Evolutionary conservation across 2,888 invertebrate species (phyloP).

Genomic region (Alitta virens): DNA sequence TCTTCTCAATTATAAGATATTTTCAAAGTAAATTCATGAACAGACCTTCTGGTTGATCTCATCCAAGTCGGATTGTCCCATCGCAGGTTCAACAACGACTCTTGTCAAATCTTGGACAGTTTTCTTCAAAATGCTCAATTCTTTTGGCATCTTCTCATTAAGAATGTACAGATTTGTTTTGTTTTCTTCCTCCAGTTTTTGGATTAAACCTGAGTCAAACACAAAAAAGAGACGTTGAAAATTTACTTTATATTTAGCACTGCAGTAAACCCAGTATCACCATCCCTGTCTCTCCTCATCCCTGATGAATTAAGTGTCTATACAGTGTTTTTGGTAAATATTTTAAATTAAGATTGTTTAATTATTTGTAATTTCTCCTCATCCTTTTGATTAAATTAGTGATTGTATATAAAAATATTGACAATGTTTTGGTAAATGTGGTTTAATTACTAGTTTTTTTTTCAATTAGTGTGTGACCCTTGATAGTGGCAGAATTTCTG

Average conservation of each 20-base stretch:
- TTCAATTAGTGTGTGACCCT: too few relatives aligned
- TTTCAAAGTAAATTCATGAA: too few relatives aligned
- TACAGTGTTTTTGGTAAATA: not conserved
- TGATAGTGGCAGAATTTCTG: too few relatives aligned
- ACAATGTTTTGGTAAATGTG: too few relatives aligned
- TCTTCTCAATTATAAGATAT: too few relatives aligned
- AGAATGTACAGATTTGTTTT: constrained; percentile 74
- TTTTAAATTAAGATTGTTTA: not conserved
- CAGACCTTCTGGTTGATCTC: constrained; percentile 35
- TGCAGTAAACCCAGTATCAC: not conserved
- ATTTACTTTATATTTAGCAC: too few relatives aligned
- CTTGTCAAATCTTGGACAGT: constrained; percentile 70
- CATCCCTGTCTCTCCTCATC: not conserved
- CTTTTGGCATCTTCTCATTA: constrained; percentile 77
- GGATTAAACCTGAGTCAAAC: constrained; percentile 62
- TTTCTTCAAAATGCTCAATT: constrained; percentile 66
- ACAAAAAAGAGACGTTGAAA: not conserved
- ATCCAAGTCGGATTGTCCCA: constrained; percentile 68
- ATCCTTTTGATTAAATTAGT: too few relatives aligned
- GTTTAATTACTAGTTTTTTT: too few relatives aligned
- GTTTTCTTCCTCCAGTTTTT: constrained; percentile 74
- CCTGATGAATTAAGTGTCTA: not conserved
- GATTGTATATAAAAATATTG: too few relatives aligned
- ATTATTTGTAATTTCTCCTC: too few relatives aligned
- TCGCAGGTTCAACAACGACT: constrained; percentile 68